A percentile compares a stretch with the other conserved stretches of the same genome.
These are phyloP conservation scores for Idaea dimidiata DNA, from an alignment of 2,888 invertebrate species.

Conservation along the genomic window DNA sequence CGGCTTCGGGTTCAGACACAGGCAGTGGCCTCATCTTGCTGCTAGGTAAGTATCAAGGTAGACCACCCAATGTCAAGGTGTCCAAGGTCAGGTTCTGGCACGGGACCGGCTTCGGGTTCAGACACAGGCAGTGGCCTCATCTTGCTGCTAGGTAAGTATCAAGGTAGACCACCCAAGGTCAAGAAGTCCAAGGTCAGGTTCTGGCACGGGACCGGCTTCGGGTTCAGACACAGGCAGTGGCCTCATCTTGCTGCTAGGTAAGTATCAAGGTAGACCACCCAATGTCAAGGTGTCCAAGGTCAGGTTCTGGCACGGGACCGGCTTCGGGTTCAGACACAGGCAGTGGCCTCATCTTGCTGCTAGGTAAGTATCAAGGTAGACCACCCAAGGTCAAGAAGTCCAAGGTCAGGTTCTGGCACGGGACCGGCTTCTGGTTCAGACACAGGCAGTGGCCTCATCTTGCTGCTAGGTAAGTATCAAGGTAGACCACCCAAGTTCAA, in stretches of 20 bases:
- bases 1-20: conserved; percentile 88
- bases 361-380: too few relatives aligned
- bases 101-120: conserved; percentile 90
- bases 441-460: conserved; percentile 77
- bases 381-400: too few relatives aligned
- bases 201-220: conserved; percentile 92
- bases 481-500: too few relatives aligned
- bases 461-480: conserved; percentile 77
- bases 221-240: conserved; percentile 83
- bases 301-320: conserved; percentile 91
- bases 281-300: too few relatives aligned
- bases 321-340: conserved; percentile 86
- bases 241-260: conserved; percentile 78
- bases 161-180: too few relatives aligned
- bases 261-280: too few relatives aligned
- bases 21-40: conserved; percentile 76
- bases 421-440: conserved; percentile 89
- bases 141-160: conserved; percentile 76
- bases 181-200: too few relatives aligned
- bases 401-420: conserved; percentile 91
- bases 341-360: conserved; percentile 78
- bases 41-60: conserved; percentile 78
- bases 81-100: conserved; percentile 92
- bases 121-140: conserved; percentile 79
- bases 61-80: too few relatives aligned